Conservation (phyloP, 1,140 invertebrate species). For the Campodea augens region DNA sequence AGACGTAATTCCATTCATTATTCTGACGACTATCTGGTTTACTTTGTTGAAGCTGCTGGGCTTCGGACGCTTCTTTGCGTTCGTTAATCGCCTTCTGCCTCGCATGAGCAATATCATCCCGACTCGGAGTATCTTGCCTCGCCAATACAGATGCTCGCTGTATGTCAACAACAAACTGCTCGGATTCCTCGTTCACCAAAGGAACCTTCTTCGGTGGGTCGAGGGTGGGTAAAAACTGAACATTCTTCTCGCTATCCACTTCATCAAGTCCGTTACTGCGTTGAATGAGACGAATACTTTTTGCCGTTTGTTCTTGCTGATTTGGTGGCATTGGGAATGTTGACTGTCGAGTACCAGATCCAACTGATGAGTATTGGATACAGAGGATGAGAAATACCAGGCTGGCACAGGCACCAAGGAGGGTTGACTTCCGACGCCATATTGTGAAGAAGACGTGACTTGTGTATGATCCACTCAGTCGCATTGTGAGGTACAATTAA, state of each 20-base stretch:
- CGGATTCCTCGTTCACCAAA: no score
- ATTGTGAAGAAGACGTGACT: constrained; percentile 17
- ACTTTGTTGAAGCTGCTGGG: not conserved
- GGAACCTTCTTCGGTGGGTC: no score
- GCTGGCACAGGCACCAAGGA: constrained; percentile 13
- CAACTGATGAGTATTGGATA: constrained; percentile 18
- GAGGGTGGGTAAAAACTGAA: no score
- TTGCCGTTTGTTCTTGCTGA: not conserved
- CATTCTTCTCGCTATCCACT: no score
- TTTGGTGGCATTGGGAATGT: not conserved
- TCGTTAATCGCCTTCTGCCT: not conserved
- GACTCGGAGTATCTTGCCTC: not conserved
- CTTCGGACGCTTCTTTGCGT: not conserved
- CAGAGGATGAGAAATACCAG: constrained; percentile 17
- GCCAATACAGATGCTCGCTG: not conserved
- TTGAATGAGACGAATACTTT: not conserved
- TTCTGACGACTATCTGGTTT: no score
- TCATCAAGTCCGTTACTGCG: not conserved
- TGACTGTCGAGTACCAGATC: not conserved
- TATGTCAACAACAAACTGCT: not conserved
- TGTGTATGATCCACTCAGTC: constrained; percentile 15
- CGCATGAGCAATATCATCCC: not conserved
- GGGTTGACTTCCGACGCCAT: constrained; percentile 19
- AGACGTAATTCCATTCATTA: constrained; percentile 4
- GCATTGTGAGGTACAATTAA: constrained; percentile 9